Conservation (phyloP, 2,113 vertebrate species). For the Stigmatopora argus region DNA sequence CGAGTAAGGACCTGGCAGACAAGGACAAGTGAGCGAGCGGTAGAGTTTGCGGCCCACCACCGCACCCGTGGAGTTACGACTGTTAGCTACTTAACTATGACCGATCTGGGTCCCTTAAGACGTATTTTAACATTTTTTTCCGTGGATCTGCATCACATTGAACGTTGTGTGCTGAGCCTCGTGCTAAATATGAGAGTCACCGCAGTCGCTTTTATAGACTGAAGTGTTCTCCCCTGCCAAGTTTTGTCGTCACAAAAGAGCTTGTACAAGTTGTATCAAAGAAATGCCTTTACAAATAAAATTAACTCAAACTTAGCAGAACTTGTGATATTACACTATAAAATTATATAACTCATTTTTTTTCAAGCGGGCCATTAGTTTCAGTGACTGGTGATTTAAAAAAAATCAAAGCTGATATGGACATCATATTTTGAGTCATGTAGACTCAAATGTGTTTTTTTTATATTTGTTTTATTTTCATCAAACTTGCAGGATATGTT, state of each 20-base stretch:
- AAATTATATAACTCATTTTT: neutral
- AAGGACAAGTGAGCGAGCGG: slow-evolving; percentile 42
- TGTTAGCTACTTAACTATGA: slow-evolving; percentile 9
- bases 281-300: neutral
- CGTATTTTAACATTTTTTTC: no score
- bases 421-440: no score
- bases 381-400: no score
- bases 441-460: no score
- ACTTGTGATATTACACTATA: neutral
- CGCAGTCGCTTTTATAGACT: neutral
- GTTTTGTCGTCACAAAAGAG: neutral
- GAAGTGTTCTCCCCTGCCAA: neutral
- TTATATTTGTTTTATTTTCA: no score
- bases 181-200: neutral
- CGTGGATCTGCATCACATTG: neutral
- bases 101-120: neutral
- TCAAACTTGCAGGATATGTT: no score
- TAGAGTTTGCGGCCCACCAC: neutral
- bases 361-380: neutral
- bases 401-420: no score
- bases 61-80: neutral
- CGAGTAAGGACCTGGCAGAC: slow-evolving; percentile 39
- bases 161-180: slow-evolving; percentile 6
- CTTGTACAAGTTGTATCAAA: neutral
- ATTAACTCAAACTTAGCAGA: neutral